Percentiles rank a stretch among this genome's conserved stretches.
Conservation (phyloP, 2,113 vertebrate genomes). For the Sander lucioperca region DNA sequence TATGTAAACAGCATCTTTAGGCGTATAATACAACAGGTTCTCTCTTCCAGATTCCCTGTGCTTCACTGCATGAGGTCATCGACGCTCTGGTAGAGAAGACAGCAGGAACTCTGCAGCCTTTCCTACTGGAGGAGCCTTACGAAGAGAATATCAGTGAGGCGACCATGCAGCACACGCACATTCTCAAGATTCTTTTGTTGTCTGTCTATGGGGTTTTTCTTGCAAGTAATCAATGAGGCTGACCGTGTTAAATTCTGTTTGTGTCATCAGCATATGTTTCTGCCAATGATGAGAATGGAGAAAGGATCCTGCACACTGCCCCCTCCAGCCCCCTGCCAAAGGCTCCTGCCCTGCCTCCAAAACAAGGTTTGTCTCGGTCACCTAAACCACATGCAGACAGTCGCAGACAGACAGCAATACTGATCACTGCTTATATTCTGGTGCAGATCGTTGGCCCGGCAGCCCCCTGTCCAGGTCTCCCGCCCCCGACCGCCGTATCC, state of each 20-base stretch:
- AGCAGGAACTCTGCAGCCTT: conserved; percentile 86
- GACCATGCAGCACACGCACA: not conserved
- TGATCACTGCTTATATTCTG: conserved; percentile 16
- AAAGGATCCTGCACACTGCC: conserved; percentile 84
- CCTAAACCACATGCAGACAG: not conserved
- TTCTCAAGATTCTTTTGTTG: not conserved
- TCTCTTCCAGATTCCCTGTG: conserved; percentile 84
- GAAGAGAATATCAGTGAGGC: conserved; percentile 89
- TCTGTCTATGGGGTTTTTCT: not conserved
- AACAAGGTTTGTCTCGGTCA: conserved; percentile 77
- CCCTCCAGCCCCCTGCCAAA: conserved; percentile 73
- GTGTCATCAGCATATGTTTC: conserved; percentile 84
- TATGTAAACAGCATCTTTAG: not conserved
- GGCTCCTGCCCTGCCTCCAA: conserved; percentile 80
- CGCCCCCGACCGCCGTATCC: conserved; percentile 76
- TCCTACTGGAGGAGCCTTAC: conserved; percentile 88
- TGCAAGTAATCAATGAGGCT: not conserved
- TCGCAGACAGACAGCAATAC: not conserved
- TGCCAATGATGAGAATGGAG: conserved; percentile 87
- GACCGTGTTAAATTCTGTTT: not conserved
- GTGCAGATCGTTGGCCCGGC: conserved; percentile 74
- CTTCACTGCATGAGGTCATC: conserved; percentile 88
- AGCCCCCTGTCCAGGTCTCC: conserved; percentile 78
- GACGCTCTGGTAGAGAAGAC: conserved; percentile 87
- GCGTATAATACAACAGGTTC: not conserved